Evolutionary conservation across 1,140 invertebrate species (phyloP), one percentile per base, ranked within the genome.

Genomic region (Dolichoris vasculosae): DNA sequence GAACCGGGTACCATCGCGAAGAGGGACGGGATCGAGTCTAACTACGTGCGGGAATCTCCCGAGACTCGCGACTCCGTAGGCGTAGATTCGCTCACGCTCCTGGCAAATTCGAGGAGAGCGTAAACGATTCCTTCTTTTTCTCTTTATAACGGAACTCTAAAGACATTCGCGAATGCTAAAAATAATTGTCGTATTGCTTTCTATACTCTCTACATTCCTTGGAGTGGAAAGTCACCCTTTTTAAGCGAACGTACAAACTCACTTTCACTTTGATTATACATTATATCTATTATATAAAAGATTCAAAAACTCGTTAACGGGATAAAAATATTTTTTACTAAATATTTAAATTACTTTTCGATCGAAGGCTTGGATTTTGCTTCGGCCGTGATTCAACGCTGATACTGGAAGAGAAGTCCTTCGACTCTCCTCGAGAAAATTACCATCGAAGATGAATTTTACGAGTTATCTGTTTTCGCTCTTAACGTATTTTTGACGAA

Each of bases 131-230:
- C 55, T 7, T 26, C 55, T 26, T 26, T 59, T 59, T 23, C 55
- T 59, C 55, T 26, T 23, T 26, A 26, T 9, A 59, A 26, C 23
- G 3, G 23, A 1, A 9, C 23, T 59, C 55, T 26, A 59, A 59
- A 26, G 55, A 59, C 17, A 73, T 73, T 73, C 69, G 40, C 71
- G 20, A 69, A 69, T 69, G 4, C 17, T 38, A 15, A 69, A 38
- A 69, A 69, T 69, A 69, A 69, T 69, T 69, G 67, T 69, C 67
- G 32, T 69, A 69, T 69, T 69, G 67, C 67, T 69, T 69, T 69
- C 67, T 69, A 69, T 35, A 38, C 67, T 38, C 67, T 35, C 67
- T 35, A 69, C 67, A 69, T 69, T 69, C 67, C 67, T 20, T 23
- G 7, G 32, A 38, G 67, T 69, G 67, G 67, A 69, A 69, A 69